Conservation (phyloP, 1,140 invertebrate species). For the Bombus soroeensis region DNA sequence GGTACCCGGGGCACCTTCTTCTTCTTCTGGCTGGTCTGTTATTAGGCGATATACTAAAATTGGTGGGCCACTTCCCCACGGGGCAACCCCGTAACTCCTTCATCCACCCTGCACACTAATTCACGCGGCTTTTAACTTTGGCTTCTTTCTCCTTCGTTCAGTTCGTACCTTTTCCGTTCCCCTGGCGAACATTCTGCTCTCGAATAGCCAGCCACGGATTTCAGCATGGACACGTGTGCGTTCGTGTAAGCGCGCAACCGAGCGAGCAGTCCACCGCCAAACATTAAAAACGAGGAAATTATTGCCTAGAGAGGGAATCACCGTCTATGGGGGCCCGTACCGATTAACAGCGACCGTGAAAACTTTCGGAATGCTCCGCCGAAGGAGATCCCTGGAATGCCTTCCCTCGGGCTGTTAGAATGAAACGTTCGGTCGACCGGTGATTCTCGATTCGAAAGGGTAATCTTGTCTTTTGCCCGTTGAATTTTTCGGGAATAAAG, state of each 20-base stretch:
- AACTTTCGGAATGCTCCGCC: constrained; percentile 31
- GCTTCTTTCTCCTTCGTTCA: constrained; percentile 16
- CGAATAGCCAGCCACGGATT: constrained; percentile 23
- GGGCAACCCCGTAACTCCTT: constrained; percentile 64
- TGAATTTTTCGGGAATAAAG: constrained; percentile 42
- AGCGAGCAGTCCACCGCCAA: constrained; percentile 40
- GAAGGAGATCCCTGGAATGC: constrained; percentile 32
- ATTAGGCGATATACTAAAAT: constrained; percentile 81
- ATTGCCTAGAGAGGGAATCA: constrained; percentile 57
- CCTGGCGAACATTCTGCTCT: constrained; percentile 6
- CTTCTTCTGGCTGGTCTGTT: constrained; percentile 70
- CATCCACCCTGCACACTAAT: constrained; percentile 67
- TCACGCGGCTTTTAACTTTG: constrained; percentile 60
- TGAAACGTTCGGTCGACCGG: constrained; percentile 19
- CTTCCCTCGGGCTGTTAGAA: constrained; percentile 36
- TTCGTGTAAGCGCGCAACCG: constrained; percentile 26
- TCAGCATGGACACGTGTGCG: constrained; percentile 7
- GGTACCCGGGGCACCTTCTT: constrained; percentile 55
- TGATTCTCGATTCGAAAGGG: constrained; percentile 43
- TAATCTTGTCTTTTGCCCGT: constrained; percentile 37
- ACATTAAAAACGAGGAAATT: constrained; percentile 66
- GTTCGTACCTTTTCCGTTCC: neutral
- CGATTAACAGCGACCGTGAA: constrained; percentile 54
- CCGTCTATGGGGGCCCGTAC: constrained; percentile 34
- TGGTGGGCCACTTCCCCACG: constrained; percentile 73